phyloP scores from a whole-genome alignment of 1,140 invertebrate genomes.

The Drosophila paulistorum region DNA sequence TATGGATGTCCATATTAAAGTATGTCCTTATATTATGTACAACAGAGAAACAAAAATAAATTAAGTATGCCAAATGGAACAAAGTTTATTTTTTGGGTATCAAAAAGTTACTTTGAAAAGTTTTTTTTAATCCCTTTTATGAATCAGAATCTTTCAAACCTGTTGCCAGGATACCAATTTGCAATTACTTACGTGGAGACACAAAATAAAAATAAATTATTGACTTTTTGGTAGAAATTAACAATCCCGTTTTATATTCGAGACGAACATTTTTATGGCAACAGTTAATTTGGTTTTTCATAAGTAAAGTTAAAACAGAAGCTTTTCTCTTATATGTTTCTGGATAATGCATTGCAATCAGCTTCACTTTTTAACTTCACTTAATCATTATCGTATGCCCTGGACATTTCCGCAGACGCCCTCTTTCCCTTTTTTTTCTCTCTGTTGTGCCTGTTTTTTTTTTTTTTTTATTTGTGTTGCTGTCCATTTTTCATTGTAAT shows the following conservation, averaged over 20 bases:
- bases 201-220: too few relatives aligned
- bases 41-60: background rate
- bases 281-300: background rate
- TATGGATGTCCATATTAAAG: background rate
- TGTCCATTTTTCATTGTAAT: conserved; percentile 59
- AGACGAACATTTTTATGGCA: background rate
- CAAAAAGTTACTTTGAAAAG: background rate
- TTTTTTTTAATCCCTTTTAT: background rate
- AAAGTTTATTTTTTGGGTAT: too few relatives aligned
- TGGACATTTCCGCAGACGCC: conserved; percentile 49
- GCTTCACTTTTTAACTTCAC: conserved; percentile 13
- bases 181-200: too few relatives aligned
- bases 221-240: too few relatives aligned
- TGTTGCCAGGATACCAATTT: too few relatives aligned
- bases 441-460: background rate
- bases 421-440: conserved; percentile 10
- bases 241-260: background rate
- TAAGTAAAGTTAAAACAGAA: background rate
- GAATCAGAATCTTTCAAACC: too few relatives aligned
- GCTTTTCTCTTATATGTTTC: background rate
- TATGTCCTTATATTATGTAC: background rate
- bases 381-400: conserved; percentile 42
- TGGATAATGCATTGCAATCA: conserved; percentile 14
- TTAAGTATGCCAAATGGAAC: background rate
- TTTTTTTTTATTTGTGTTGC: background rate